Percentiles rank a stretch among this genome's conserved stretches.
Conservation (phyloP, 2,113 vertebrate genomes). For the Mus spicilegus region DNA sequence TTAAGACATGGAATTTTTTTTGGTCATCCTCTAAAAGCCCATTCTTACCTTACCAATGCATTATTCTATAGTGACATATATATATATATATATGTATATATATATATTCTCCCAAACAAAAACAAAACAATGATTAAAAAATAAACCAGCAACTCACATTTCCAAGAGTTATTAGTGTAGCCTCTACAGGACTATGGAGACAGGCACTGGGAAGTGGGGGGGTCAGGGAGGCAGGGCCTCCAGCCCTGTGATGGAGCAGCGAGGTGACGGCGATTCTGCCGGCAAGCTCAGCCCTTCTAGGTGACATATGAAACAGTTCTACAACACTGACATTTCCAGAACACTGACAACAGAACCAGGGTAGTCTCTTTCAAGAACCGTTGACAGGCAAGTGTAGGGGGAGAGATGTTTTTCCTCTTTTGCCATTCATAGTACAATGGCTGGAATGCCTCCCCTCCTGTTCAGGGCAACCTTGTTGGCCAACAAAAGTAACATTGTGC, state of each 20-base stretch:
- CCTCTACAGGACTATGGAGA: constrained; percentile 71
- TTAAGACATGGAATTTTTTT: constrained; percentile 82
- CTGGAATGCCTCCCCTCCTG: constrained; percentile 61
- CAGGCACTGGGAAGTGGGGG: constrained; percentile 74
- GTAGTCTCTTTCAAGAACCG: constrained; percentile 60
- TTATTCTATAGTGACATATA: constrained; percentile 79
- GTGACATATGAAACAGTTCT: constrained; percentile 23
- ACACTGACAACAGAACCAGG: constrained; percentile 71
- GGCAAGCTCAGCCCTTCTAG: constrained; percentile 60
- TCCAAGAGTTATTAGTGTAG: constrained; percentile 72
- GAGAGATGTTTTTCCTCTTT: not conserved
- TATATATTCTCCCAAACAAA: constrained; percentile 74
- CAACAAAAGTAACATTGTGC: constrained; percentile 50
- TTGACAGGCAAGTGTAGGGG: constrained; percentile 20
- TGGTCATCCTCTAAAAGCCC: constrained; percentile 82
- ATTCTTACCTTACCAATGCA: constrained; percentile 81
- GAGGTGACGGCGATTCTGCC: constrained; percentile 69
- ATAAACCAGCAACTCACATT: constrained; percentile 48
- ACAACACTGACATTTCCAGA: constrained; percentile 75
- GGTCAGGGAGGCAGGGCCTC: constrained; percentile 40
- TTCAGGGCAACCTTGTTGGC: constrained; percentile 74
- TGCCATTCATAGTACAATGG: constrained; percentile 47
- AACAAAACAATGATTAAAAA: constrained; percentile 51
- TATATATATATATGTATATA: constrained; percentile 60
- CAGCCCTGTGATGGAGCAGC: constrained; percentile 62